These are phyloP conservation scores for Mesocricetus auratus DNA, from an alignment of 2,113 vertebrate genomes.

Conservation along the genomic window DNA sequence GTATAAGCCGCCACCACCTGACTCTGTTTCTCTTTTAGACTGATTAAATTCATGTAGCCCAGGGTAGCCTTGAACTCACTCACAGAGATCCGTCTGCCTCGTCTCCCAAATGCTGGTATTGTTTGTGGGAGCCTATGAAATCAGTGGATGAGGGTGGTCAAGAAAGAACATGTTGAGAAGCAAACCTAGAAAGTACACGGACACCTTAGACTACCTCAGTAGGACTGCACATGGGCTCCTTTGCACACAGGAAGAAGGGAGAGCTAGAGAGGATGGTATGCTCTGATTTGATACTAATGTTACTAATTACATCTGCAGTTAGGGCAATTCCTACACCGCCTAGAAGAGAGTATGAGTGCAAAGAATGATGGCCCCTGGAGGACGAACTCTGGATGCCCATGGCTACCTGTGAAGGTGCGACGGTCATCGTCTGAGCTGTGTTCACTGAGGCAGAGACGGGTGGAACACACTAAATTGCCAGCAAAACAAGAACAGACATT, in stretches of 20 bases:
- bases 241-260: neutral
- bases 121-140: neutral
- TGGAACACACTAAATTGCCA: slow-evolving; percentile 93
- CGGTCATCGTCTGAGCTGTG: slow-evolving; percentile 90
- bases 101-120: neutral
- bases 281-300: neutral
- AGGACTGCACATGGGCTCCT: neutral
- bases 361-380: neutral
- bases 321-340: neutral
- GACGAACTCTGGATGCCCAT: neutral
- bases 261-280: neutral
- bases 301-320: neutral
- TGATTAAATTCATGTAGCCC: neutral
- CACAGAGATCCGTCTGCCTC: too few species aligned
- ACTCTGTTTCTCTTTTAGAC: too few species aligned
- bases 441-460: slow-evolving; percentile 90
- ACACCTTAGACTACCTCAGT: neutral
- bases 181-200: neutral
- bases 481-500: slow-evolving; percentile 95
- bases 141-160: neutral
- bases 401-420: slow-evolving; percentile 91
- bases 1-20: too few species aligned
- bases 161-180: slow-evolving; percentile 3
- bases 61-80: neutral
- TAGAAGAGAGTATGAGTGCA: neutral